Evolutionary conservation across 2,797 vertebrate genomes (phyloP).

Genomic region (Gymnoscopelus braueri): DNA sequence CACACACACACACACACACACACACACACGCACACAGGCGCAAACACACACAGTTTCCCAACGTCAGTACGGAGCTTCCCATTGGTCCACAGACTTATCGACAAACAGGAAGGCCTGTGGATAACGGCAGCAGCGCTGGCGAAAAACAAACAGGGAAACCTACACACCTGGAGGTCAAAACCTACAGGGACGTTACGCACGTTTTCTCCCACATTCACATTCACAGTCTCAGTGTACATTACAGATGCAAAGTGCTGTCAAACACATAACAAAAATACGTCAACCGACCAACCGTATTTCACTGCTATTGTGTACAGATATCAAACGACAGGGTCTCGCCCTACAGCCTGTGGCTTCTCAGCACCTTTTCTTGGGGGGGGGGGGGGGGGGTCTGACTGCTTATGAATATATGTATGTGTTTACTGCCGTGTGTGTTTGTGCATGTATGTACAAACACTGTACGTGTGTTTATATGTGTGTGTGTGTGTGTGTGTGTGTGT

Average conservation of each 20-base stretch:
- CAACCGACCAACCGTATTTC: conserved; percentile 32
- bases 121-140: too few relatives aligned
- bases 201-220: conserved; percentile 33
- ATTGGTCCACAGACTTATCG: background rate
- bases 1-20: background rate
- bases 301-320: conserved; percentile 19
- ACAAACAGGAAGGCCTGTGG: conserved; percentile 8
- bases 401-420: conserved; percentile 76
- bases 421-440: conserved; percentile 22
- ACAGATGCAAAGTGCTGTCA: conserved; percentile 49
- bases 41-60: background rate
- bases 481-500: conserved; percentile 22
- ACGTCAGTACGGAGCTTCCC: background rate
- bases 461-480: background rate
- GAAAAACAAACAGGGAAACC: too few relatives aligned
- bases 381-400: conserved; percentile 30
- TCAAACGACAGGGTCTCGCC: conserved; percentile 56
- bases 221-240: conserved; percentile 21
- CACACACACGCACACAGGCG: background rate
- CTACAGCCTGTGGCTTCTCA: conserved; percentile 60
- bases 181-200: conserved; percentile 5
- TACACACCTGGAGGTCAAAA: too few relatives aligned
- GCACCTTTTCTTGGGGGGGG: conserved; percentile 50
- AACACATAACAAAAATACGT: conserved; percentile 36
- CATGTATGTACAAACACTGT: background rate